Evolutionary conservation across 2,797 vertebrate species (phyloP).

Genomic region (Aselliscus stoliczkanus): DNA sequence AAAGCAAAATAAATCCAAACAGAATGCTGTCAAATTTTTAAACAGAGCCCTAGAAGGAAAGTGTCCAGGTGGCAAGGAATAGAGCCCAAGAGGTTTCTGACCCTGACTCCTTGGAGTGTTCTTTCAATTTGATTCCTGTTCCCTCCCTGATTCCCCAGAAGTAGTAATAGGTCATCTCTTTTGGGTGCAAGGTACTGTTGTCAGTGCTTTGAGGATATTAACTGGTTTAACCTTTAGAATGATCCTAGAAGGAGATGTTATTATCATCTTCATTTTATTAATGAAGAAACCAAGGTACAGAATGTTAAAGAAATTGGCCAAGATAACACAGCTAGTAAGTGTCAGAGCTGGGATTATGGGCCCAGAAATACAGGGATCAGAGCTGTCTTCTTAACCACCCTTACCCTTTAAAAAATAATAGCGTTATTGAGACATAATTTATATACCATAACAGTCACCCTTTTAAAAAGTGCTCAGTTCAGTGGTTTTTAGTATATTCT

Average conservation of each 20-base stretch:
- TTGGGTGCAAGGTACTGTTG: not conserved
- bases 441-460: not conserved
- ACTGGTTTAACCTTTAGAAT: not conserved
- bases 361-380: not conserved
- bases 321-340: not conserved
- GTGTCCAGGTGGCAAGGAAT: not conserved
- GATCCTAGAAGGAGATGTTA: not conserved
- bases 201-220: conserved; percentile 5
- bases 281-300: not conserved
- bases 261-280: not conserved
- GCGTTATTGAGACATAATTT: not conserved
- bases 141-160: not conserved
- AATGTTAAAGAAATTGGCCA: not conserved
- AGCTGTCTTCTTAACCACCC: not conserved
- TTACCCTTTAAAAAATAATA: not conserved
- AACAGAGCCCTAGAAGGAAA: not conserved
- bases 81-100: not conserved
- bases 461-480: not conserved
- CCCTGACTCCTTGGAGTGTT: not conserved
- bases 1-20: not conserved
- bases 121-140: not conserved
- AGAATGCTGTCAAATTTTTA: not conserved
- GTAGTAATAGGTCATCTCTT: not conserved
- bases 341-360: not conserved
- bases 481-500: not conserved